Conservation (phyloP, 2,113 vertebrate genomes). For the Burhinus oedicnemus region DNA sequence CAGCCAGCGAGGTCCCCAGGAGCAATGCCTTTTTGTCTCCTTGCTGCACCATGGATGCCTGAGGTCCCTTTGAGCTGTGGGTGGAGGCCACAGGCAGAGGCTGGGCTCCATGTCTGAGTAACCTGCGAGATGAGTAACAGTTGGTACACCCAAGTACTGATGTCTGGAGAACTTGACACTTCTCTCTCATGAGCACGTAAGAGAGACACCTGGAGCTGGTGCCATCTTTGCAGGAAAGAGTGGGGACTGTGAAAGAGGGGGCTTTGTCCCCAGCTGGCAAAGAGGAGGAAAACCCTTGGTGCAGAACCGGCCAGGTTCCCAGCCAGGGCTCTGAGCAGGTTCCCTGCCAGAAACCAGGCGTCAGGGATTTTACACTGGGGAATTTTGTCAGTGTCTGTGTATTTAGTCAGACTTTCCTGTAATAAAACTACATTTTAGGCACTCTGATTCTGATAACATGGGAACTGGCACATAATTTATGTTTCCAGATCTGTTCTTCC, state of each 20-base stretch:
- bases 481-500: not conserved
- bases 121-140: no score
- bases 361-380: not conserved
- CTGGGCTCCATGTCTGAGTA: not conserved
- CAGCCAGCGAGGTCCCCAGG: rapidly evolving
- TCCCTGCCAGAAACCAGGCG: not conserved
- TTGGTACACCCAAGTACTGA: no score
- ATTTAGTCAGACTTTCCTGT: conserved; percentile 50
- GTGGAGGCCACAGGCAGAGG: not conserved
- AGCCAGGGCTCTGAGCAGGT: not conserved
- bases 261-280: not conserved
- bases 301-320: not conserved
- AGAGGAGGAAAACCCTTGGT: not conserved
- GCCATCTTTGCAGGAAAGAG: not conserved
- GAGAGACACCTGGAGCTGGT: not conserved
- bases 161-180: not conserved
- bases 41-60: not conserved
- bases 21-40: not conserved
- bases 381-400: conserved; percentile 9
- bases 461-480: not conserved
- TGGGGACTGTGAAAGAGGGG: not conserved
- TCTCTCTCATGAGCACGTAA: rapidly evolving
- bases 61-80: not conserved
- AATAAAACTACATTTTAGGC: conserved; percentile 17
- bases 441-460: conserved; percentile 22